Conservation (phyloP, 1,140 invertebrate genomes). For the Calliopsis andreniformis region DNA sequence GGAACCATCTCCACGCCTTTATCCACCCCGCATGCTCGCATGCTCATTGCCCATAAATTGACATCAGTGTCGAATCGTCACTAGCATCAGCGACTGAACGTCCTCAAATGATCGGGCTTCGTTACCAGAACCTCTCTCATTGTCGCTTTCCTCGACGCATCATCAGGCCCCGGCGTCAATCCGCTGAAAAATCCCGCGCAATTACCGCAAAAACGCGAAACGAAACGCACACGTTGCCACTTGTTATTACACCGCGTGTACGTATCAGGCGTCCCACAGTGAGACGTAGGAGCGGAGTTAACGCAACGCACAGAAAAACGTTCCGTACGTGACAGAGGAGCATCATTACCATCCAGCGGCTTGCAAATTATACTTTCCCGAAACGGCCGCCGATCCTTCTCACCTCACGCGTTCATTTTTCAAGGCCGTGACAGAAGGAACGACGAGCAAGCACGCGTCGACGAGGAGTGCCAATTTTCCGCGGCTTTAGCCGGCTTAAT, state of each 20-base stretch:
- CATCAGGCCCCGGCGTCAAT: too few relatives aligned
- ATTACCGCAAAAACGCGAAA: slow-evolving; percentile 15
- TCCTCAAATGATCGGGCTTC: too few relatives aligned
- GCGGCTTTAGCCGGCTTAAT: slow-evolving; percentile 39
- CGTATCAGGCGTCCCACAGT: background rate
- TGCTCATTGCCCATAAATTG: too few relatives aligned
- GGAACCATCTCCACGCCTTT: too few relatives aligned
- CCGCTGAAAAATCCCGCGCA: background rate
- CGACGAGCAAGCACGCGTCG: background rate
- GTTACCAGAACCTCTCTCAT: background rate
- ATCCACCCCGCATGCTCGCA: too few relatives aligned
- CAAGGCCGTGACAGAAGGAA: slow-evolving; percentile 27
- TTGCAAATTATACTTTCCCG: slow-evolving; percentile 31
- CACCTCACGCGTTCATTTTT: slow-evolving; percentile 42
- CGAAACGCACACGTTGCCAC: background rate
- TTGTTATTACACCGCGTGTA: background rate
- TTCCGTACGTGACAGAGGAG: slow-evolving; percentile 11
- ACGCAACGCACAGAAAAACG: background rate
- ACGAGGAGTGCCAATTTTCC: slow-evolving; percentile 50
- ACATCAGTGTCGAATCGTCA: too few relatives aligned
- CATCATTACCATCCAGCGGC: slow-evolving; percentile 19
- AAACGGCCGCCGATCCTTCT: slow-evolving; percentile 33
- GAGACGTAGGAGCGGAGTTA: slow-evolving; percentile 6
- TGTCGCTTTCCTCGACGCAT: background rate
- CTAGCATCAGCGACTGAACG: too few relatives aligned